Conservation (phyloP, 2,888 invertebrate species). For the Flabesymbios commensalis region DNA sequence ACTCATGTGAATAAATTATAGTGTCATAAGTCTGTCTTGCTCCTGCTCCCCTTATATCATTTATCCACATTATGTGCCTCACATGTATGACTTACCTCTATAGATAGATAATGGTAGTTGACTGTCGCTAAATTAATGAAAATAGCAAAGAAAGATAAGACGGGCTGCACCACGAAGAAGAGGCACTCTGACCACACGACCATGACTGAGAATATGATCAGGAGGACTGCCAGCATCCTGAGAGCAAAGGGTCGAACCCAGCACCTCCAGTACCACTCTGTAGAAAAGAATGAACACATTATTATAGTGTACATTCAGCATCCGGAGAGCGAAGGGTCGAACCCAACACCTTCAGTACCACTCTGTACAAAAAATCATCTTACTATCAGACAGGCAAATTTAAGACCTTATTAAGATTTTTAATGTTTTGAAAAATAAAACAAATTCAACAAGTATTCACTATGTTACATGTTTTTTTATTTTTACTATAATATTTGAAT, state of each 20-base stretch:
- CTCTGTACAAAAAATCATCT: slow-evolving; percentile 70
- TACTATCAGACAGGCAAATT: too few relatives aligned
- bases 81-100: slow-evolving; percentile 84
- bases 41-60: too few relatives aligned
- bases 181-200: slow-evolving; percentile 99
- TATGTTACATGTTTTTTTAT: too few relatives aligned
- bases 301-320: slow-evolving; percentile 55
- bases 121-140: slow-evolving; percentile 81
- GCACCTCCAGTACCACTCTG: slow-evolving; percentile 98
- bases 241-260: slow-evolving; percentile 76
- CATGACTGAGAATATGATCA: slow-evolving; percentile 79
- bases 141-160: slow-evolving; percentile 94
- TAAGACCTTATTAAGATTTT: too few relatives aligned
- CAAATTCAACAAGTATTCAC: too few relatives aligned
- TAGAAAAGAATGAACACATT: slow-evolving; percentile 10
- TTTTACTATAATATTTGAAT: too few relatives aligned
- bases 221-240: slow-evolving; percentile 68
- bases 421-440: too few relatives aligned
- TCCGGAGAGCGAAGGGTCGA: slow-evolving; percentile 76
- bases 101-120: slow-evolving; percentile 88
- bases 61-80: too few relatives aligned
- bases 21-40: too few relatives aligned
- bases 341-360: slow-evolving; percentile 96
- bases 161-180: slow-evolving; percentile 90
- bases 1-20: too few relatives aligned